A percentile compares a stretch with the other conserved stretches of the same genome.
phyloP scores from a whole-genome alignment of 2,888 invertebrate genomes.

The Amaurobius ferox region DNA sequence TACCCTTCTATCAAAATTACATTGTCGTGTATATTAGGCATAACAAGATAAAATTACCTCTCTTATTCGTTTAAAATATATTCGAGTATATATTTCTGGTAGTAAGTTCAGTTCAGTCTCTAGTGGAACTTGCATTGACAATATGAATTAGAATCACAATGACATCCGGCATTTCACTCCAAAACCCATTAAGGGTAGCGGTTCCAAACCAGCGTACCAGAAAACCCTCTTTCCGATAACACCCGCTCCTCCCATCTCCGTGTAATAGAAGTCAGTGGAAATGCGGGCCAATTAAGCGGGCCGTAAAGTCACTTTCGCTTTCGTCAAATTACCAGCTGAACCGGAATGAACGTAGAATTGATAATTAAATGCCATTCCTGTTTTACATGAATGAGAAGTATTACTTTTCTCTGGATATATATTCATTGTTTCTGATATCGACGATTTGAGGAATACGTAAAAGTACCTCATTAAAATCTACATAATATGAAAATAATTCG shows the following conservation, averaged over 20 bases:
- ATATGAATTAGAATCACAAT: not conserved
- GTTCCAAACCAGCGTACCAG: not conserved
- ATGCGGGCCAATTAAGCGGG: conserved; percentile 1
- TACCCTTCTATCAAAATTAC: too few species aligned
- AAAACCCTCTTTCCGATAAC: conserved; percentile 6
- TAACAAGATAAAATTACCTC: too few species aligned
- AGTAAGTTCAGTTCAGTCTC: too few species aligned
- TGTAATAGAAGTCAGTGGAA: not conserved
- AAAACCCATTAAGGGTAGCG: not conserved
- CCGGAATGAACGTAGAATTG: not conserved
- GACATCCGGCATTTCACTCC: not conserved
- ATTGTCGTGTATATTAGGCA: too few species aligned
- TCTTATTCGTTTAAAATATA: too few species aligned
- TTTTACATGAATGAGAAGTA: not conserved
- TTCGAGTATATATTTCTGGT: too few species aligned
- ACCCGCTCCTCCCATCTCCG: not conserved
- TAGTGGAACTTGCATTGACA: not conserved
- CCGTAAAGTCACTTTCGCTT: not conserved
- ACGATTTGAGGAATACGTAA: too few species aligned
- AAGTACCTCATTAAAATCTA: too few species aligned
- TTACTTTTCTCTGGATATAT: too few species aligned
- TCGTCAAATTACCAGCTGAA: not conserved
- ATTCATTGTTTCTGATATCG: too few species aligned
- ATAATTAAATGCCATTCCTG: not conserved
- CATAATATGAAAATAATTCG: too few species aligned